Base-by-base conservation (phyloP, 2,113 vertebrate species). In the Cochlearius cochlearius region DNA sequence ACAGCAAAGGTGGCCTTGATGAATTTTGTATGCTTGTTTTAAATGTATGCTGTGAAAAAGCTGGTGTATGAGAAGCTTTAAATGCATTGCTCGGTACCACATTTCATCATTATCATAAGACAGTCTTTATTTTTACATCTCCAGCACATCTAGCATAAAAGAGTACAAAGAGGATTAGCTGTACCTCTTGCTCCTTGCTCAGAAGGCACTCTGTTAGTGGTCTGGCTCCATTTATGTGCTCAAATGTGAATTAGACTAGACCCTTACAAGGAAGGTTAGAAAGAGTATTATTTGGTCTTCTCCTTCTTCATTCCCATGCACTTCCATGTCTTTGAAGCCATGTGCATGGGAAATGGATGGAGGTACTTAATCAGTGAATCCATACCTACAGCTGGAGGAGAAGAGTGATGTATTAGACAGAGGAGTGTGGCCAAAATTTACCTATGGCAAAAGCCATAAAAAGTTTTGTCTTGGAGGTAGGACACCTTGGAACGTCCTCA, bases 51-150 rank as follows among this genome's bases (percentile, higher is more conserved):
- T 96, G 30, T 96, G 58, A 90, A 97, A 97, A 62, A 91, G 84
- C 85, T 86, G 50, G 78, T 85, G 72, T 94, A 95, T 93, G 84
- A 91, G 82, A 80, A 96, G 96, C 94, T 97, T 96, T 63, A 76
- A 91, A 56, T 96, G 74, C 90, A 96, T 88, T 66, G 91, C 91
- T 97, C 36, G 0, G 85, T 67, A 86, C 49, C 43, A 87, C 85
- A 90, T 97, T 74, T 27, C 85, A 96, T 98, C 95, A 94, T 97
- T 86, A 23, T 78, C 92, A 84, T 79, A 72, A 88, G 60, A 59
- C 67, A 69, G 15, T 58, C 66, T 75, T 95, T 88, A 74, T 82
- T 92, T 92, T 95, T 64, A 49, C 81, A 96, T 95, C 83, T 96
- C 55, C 55, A 94, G 38, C 21, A 83, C 77, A 86, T 79, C 56